phyloP scores from a whole-genome alignment of 2,888 invertebrate species.

The Aplocera efformata region DNA sequence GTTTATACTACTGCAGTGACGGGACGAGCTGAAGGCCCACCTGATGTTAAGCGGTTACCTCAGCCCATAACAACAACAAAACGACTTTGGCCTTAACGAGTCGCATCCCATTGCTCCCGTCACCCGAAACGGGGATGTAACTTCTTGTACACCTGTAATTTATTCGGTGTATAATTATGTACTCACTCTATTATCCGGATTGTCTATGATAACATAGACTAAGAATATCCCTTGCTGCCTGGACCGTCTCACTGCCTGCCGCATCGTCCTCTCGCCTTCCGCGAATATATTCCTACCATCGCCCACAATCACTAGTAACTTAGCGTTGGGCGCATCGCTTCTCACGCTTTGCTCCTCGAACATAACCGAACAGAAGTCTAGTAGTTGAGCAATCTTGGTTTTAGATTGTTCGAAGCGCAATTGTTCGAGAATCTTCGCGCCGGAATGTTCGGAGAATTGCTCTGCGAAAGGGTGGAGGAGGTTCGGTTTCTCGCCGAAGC shows the following conservation, averaged over 20 bases:
- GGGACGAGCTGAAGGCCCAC: too few species aligned
- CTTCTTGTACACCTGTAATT: too few species aligned
- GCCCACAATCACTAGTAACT: conserved; percentile 94
- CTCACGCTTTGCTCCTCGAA: conserved; percentile 68
- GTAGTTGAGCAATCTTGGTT: conserved; percentile 90
- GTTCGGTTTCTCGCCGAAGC: conserved; percentile 92
- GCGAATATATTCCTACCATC: conserved; percentile 97
- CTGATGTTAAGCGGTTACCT: too few species aligned
- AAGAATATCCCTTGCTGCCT: conserved; percentile 92
- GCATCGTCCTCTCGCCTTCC: conserved; percentile 89
- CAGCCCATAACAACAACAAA: too few species aligned
- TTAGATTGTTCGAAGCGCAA: conserved; percentile 94
- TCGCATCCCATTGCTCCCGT: too few species aligned
- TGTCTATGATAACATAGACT: conserved; percentile 97
- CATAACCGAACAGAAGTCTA: conserved; percentile 87
- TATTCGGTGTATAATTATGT: not conserved
- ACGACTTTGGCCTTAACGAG: too few species aligned
- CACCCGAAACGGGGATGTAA: too few species aligned
- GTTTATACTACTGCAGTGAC: too few species aligned
- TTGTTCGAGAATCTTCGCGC: conserved; percentile 88
- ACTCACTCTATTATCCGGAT: conserved; percentile 91
- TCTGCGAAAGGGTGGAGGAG: conserved; percentile 94
- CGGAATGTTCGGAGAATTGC: conserved; percentile 92
- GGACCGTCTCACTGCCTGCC: conserved; percentile 89
- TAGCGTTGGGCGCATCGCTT: conserved; percentile 84